Evolutionary conservation across 2,113 vertebrate genomes (phyloP).

Genomic region (Cathartes aura): DNA sequence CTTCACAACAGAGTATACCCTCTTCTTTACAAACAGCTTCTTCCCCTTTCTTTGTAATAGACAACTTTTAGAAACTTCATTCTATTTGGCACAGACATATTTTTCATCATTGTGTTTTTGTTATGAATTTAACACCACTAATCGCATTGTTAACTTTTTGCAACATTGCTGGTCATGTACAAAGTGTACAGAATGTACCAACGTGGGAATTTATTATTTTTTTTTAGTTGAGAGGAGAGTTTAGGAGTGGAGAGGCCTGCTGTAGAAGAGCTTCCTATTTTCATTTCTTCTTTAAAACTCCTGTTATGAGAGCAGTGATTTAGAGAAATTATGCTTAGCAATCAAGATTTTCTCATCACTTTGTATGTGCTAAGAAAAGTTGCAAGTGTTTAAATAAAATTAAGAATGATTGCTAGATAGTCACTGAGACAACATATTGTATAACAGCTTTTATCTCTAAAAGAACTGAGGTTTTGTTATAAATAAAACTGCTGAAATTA

Average conservation of each 20-base stretch:
- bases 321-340: neutral
- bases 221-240: neutral
- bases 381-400: slow-evolving; percentile 21
- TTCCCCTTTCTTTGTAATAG: neutral
- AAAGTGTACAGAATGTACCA: neutral
- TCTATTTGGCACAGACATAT: neutral
- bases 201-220: neutral
- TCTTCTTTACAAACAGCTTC: neutral
- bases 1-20: neutral
- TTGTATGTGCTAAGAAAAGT: neutral
- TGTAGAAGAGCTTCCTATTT: neutral
- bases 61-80: neutral
- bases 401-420: neutral
- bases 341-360: slow-evolving; percentile 1
- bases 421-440: neutral
- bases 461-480: neutral
- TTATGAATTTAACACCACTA: neutral
- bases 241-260: neutral
- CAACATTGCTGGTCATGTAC: neutral
- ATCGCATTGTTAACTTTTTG: neutral
- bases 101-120: neutral
- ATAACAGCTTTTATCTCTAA: neutral
- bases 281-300: neutral
- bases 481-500: slow-evolving; percentile 15
- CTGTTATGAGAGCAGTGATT: neutral